Evolutionary conservation across 2,113 vertebrate species (phyloP).

Genomic region (Danionella cerebrum): DNA sequence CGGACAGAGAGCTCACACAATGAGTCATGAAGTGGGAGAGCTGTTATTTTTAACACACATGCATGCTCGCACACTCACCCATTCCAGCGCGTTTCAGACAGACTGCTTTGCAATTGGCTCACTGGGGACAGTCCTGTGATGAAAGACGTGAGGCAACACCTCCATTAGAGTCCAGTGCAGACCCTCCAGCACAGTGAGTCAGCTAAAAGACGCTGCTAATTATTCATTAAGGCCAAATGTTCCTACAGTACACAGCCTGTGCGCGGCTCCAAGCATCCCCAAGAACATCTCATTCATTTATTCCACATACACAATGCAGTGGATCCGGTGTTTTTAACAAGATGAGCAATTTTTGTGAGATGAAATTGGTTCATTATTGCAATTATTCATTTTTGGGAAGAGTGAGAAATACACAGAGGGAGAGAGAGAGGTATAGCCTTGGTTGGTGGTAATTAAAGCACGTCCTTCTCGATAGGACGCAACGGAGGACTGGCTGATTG

Average conservation of each 20-base stretch:
- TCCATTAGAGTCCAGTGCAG: conserved; percentile 36
- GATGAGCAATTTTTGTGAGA: conserved; percentile 32
- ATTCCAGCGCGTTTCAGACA: conserved; percentile 13
- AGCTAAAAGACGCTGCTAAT: conserved; percentile 40
- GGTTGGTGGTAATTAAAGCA: conserved; percentile 44
- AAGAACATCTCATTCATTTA: conserved; percentile 21
- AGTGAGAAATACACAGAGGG: background rate
- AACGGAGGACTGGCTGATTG: conserved; percentile 41
- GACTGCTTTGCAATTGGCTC: conserved; percentile 26
- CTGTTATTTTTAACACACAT: conserved; percentile 42
- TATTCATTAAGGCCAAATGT: conserved; percentile 39
- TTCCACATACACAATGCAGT: background rate
- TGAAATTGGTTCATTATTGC: conserved; percentile 33
- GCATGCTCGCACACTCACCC: background rate
- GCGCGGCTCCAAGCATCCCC: background rate
- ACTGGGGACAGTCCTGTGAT: conserved; percentile 30
- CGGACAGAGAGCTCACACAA: conserved; percentile 29
- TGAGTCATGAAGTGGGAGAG: conserved; percentile 48
- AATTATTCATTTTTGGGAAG: conserved; percentile 30
- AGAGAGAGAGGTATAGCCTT: background rate
- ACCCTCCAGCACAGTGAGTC: conserved; percentile 35
- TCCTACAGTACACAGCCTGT: conserved; percentile 20
- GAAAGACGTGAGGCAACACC: conserved; percentile 34
- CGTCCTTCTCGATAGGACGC: conserved; percentile 39
- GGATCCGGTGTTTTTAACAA: conserved; percentile 35